phyloP scores from a whole-genome alignment of 37 sponge, comb jelly and placozoan species.

The Ianthella basta region DNA sequence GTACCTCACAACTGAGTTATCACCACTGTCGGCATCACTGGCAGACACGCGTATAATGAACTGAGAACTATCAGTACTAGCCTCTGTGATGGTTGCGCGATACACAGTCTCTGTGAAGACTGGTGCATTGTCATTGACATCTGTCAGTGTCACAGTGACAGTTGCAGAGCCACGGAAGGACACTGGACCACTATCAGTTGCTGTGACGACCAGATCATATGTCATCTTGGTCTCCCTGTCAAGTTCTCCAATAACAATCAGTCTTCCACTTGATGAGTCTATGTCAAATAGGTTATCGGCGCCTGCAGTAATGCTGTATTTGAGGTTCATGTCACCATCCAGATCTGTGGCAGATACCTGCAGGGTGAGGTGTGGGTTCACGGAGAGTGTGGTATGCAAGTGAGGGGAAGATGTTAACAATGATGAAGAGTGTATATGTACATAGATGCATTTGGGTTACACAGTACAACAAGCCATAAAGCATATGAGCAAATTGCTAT shows the following conservation, averaged over 20 bases:
- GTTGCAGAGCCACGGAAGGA: constrained; percentile 13
- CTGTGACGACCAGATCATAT: constrained; percentile 37
- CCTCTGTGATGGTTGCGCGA: background rate
- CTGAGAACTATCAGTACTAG: background rate
- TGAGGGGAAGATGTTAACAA: no score
- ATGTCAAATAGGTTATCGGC: constrained; percentile 43
- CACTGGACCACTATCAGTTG: constrained; percentile 57
- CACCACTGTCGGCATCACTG: background rate
- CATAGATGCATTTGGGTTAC: no score
- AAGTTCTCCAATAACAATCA: constrained; percentile 49
- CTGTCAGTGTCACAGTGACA: constrained; percentile 53
- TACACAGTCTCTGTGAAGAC: constrained; percentile 39
- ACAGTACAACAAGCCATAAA: no score
- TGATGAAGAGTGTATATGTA: no score
- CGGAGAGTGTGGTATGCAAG: no score
- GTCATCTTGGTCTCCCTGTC: constrained; percentile 40
- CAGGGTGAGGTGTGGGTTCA: no score
- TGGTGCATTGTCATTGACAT: constrained; percentile 76
- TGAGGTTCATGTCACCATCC: constrained; percentile 2
- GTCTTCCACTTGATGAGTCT: constrained; percentile 36
- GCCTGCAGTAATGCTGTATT: background rate
- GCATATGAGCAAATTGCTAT: no score
- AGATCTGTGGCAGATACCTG: background rate
- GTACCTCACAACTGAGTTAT: background rate
- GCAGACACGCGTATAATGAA: background rate